Base-by-base conservation (phyloP, 1,140 invertebrate species). In the Delia radicum region DNA sequence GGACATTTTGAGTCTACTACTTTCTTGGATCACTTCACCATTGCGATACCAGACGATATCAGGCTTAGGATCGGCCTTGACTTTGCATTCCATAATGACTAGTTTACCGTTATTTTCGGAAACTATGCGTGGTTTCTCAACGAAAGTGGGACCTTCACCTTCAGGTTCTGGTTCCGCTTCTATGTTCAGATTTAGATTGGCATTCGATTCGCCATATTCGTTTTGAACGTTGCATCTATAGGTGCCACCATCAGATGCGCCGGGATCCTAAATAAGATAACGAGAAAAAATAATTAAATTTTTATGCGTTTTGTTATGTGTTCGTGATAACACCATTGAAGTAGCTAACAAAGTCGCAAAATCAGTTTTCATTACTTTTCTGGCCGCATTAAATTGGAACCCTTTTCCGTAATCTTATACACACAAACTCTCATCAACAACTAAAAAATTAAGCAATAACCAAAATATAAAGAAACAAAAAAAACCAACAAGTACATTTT, bases 201-300 rank as follows among this genome's bases (percentile, higher is more conserved):
- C 98, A 87, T 98, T 99, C 78, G 96, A 97, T 89, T 99, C 97
- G 72, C 98, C 98, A 85, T 93, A 94, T 87, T 97, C 96, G 87
- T 99, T 99, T 87, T 95, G 92, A 10, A 98, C 96, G 86, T 98
- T 94, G 88, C 97, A 99, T 84, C 96, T 93, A 89, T 99, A 99
- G 74, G 96, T 95, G 61, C 98, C 98, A 83, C 96, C 97, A 88
- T 99, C 98, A 77, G 94, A 92, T 82, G 93, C 94, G 71, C 94
- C 91, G 74, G 98, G 98, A 87, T 99, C 97, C 93, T 98, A 87
- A n/a, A 74, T 24, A 13, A n/a, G n/a, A n/a, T n/a, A n/a, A n/a
- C n/a, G n/a, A n/a, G n/a, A n/a, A n/a, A n/a, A n/a, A n/a, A n/a
- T n/a, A n/a, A n/a, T n/a, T n/a, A n/a, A n/a, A n/a, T n/a, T n/a